Base-by-base conservation (phyloP, 2,113 vertebrate genomes). In the Orientallactaga bullata region DNA sequence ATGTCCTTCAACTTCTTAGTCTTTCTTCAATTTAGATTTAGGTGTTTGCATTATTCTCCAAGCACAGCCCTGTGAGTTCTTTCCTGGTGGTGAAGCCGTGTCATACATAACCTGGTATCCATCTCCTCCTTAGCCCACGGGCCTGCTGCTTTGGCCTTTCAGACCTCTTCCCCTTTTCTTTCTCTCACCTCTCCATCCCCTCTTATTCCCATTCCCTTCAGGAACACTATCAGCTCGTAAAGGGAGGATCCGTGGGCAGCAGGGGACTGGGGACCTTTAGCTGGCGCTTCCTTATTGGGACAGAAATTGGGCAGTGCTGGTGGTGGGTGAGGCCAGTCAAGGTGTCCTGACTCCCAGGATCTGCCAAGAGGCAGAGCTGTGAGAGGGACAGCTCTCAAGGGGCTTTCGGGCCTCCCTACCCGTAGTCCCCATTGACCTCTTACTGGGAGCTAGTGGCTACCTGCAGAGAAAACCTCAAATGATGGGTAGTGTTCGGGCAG, bases 1-100 rank as follows among this genome's bases (percentile, higher is more conserved):
- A 69, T 21, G 1, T 11, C 39, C 24, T 16, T 51, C 51, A 30
- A 39, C 42, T 85, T 92, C 74, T 88, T 65, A 42, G 10, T 60
- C 23, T 42, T 23, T 68, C 78, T 47, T 60, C 15, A 28, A 7
- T 10, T 42, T 21, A 60, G 47, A 58, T 61, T 65, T 16, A 32
- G 68, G 1, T 1, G 58, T 78, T 39, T 65, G 28, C 11, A 0
- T 24, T 39, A 26, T 58, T 81, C n/a, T 72, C 61, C 28, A 15
- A 18, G 2, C 0, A 0, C 1, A 10, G 18, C 5, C 24, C 3
- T 0, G 0, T 0, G 15, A 4, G 51, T 2, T 47, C 47, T 58
- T 5, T 24, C 21, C 11, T 21, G 26, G 6, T 23, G 51, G 5
- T 0, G 2, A 2, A 6, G 26, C 18, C 2, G 17, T 23, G 47